Conservation (phyloP, 2,113 vertebrate genomes). For the Prochilodus magdalenae region DNA sequence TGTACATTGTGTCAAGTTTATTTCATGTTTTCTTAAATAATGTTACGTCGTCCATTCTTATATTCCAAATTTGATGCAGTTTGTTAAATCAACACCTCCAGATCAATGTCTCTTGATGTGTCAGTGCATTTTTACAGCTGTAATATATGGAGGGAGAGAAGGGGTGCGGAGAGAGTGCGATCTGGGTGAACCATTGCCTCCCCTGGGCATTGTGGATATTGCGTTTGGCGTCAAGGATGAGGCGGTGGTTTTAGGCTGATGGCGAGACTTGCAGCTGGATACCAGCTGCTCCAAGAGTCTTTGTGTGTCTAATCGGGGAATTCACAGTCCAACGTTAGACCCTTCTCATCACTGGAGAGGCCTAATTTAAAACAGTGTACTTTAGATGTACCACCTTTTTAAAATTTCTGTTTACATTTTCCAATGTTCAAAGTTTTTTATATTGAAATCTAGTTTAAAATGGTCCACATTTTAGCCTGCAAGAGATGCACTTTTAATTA, state of each 20-base stretch:
- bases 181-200: slow-evolving; percentile 12
- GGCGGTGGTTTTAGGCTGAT: slow-evolving; percentile 28
- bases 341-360: background rate
- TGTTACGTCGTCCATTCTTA: too few relatives aligned
- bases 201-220: slow-evolving; percentile 33
- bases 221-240: slow-evolving; percentile 36
- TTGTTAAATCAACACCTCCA: too few relatives aligned
- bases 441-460: too few relatives aligned
- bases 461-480: too few relatives aligned
- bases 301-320: background rate
- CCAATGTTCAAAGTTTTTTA: too few relatives aligned
- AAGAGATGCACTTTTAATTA: too few relatives aligned
- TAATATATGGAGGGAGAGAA: background rate
- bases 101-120: too few relatives aligned
- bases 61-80: too few relatives aligned
- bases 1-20: too few relatives aligned
- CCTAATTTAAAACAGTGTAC: background rate
- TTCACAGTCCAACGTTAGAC: background rate
- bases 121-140: too few relatives aligned
- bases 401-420: too few relatives aligned
- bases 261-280: slow-evolving; percentile 41
- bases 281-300: slow-evolving; percentile 39
- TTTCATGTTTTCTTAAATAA: too few relatives aligned
- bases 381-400: background rate
- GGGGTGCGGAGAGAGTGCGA: background rate